Evolutionary conservation across 1,140 invertebrate genomes (phyloP).

Genomic region (Hestina assimilis): DNA sequence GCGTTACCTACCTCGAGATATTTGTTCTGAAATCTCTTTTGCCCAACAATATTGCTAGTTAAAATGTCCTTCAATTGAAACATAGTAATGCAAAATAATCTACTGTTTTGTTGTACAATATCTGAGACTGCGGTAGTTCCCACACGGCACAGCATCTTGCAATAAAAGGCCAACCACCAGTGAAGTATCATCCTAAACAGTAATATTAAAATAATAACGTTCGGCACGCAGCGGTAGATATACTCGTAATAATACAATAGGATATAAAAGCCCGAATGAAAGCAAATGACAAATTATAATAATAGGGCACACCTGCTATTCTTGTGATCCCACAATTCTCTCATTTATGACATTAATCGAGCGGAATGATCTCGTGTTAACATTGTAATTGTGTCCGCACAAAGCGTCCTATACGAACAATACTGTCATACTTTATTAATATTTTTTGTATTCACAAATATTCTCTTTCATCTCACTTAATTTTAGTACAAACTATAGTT

Average conservation of each 20-base stretch:
- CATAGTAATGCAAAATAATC: too few species aligned
- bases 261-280: constrained; percentile 54
- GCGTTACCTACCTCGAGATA: too few species aligned
- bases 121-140: too few species aligned
- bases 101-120: too few species aligned
- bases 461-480: constrained; percentile 73
- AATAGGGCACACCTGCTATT: constrained; percentile 76
- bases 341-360: constrained; percentile 77
- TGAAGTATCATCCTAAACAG: too few species aligned
- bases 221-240: constrained; percentile 38
- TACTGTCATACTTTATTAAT: constrained; percentile 58
- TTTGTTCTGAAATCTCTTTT: too few species aligned
- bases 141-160: too few species aligned
- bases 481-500: constrained; percentile 74
- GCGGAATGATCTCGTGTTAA: constrained; percentile 67
- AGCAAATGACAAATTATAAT: constrained; percentile 74
- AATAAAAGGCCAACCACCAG: too few species aligned
- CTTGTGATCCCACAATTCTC: constrained; percentile 76
- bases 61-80: too few species aligned
- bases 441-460: constrained; percentile 72
- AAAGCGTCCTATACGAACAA: constrained; percentile 65
- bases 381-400: constrained; percentile 61
- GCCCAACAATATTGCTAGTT: too few species aligned
- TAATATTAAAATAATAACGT: constrained; percentile 34
- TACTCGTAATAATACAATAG: constrained; percentile 52